These are phyloP conservation scores for Leguminivora glycinivorella DNA, from an alignment of 1,140 invertebrate species.

Conservation along the genomic window DNA sequence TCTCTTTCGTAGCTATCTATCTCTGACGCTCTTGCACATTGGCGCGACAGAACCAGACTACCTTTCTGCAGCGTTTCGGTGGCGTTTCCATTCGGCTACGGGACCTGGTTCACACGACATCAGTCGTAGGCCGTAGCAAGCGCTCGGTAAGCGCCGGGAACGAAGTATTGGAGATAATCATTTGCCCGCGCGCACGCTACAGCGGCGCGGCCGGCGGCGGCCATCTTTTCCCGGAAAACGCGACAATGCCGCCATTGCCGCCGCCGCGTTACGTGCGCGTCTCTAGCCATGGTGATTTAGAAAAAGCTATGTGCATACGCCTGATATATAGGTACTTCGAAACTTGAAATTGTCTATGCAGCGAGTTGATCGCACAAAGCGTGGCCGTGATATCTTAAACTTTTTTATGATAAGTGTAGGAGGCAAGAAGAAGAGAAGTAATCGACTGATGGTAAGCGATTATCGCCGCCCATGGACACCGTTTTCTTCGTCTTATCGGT, in stretches of 20 bases:
- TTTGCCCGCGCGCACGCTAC: slow-evolving; percentile 16
- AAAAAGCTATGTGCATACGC: not conserved
- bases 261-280: slow-evolving; percentile 16
- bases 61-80: too few species aligned
- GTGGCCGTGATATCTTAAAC: too few species aligned
- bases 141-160: not conserved
- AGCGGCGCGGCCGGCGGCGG: slow-evolving; percentile 13
- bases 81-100: too few species aligned
- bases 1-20: too few species aligned
- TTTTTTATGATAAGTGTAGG: too few species aligned
- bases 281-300: not conserved
- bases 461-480: too few species aligned
- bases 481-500: too few species aligned
- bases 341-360: not conserved
- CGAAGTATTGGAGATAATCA: not conserved
- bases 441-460: too few species aligned
- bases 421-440: too few species aligned
- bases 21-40: too few species aligned
- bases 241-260: slow-evolving; percentile 6
- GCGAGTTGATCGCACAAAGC: not conserved
- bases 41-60: too few species aligned
- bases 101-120: not conserved
- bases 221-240: slow-evolving; percentile 25
- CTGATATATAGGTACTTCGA: not conserved
- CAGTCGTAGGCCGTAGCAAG: too few species aligned